Evolutionary conservation across 2,888 invertebrate species (phyloP).

Genomic region (Cryptocephalus moraei): DNA sequence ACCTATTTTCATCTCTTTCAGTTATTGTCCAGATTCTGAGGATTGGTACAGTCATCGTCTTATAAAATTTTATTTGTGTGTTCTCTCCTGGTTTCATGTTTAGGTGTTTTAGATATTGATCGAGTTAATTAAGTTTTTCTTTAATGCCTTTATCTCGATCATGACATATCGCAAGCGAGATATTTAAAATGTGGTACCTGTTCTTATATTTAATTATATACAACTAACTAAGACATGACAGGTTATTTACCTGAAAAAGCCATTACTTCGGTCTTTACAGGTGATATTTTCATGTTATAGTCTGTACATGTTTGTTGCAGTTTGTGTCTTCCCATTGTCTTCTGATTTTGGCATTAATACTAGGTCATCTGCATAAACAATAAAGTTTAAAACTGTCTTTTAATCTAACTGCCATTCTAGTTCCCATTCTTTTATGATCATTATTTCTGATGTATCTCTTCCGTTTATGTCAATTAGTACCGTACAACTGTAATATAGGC

Average conservation of each 20-base stretch:
- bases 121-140: not conserved
- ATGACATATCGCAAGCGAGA: not conserved
- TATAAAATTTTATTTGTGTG: too few species aligned
- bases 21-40: not conserved
- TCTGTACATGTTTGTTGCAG: not conserved
- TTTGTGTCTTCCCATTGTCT: not conserved
- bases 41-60: not conserved
- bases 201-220: not conserved
- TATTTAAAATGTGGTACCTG: not conserved
- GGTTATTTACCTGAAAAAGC: not conserved
- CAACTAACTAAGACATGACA: not conserved
- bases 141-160: too few species aligned
- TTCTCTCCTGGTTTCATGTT: not conserved
- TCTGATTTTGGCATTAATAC: too few species aligned
- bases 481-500: too few species aligned
- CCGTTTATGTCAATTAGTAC: too few species aligned
- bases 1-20: too few species aligned
- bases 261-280: not conserved
- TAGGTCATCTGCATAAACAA: too few species aligned
- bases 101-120: not conserved
- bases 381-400: too few species aligned
- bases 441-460: too few species aligned
- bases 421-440: too few species aligned
- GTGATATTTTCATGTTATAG: too few species aligned
- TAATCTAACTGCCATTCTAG: too few species aligned